Percentiles rank a stretch among this genome's conserved stretches.
Evolutionary conservation across 1,140 invertebrate genomes (phyloP).

Genomic region (fruit fly (Drosophila melanogaster)): Release_6_plus_ISO1_MT NT_033777.3:11032501-11033000

Average conservation of each 20-base stretch:
- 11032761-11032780: constrained; percentile 25
- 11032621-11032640: constrained; percentile 95
- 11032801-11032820: constrained; percentile 40
- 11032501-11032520: constrained; percentile 88
- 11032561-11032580: constrained; percentile 91
- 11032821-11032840: constrained; percentile 57
- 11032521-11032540: constrained; percentile 92
- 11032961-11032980: constrained; percentile 75
- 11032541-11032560: constrained; percentile 93
- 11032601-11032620: constrained; percentile 94
- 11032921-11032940: constrained; percentile 51
- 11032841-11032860: constrained; percentile 13
- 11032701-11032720: constrained; percentile 25
- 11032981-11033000: constrained; percentile 53
- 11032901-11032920: background rate
- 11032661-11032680: constrained; percentile 95
- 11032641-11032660: constrained; percentile 91
- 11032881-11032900: constrained; percentile 2
- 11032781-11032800: constrained; percentile 22
- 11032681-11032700: background rate
- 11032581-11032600: constrained; percentile 92
- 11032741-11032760: background rate
- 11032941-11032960: constrained; percentile 70
- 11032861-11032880: constrained; percentile 11
- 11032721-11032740: constrained; percentile 2